Conservation (phyloP, 2,888 invertebrate genomes). For the Eledona agricola region DNA sequence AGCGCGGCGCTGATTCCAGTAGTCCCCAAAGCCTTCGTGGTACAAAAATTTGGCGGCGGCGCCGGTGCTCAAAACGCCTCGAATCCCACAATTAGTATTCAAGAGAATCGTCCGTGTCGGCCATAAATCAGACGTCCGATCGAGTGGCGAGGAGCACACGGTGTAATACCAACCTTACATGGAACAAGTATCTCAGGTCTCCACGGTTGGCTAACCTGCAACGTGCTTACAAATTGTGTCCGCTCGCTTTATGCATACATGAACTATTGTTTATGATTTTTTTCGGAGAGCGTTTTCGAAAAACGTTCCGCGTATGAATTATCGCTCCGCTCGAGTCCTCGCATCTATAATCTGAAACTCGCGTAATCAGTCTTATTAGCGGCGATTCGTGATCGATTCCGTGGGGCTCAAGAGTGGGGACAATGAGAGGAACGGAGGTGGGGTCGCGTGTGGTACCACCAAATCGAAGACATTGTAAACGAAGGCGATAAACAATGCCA, state of each 20-base stretch:
- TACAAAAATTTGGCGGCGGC: too few species aligned
- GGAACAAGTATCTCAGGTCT: slow-evolving; percentile 56
- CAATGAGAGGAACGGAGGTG: too few species aligned
- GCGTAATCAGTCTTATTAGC: slow-evolving; percentile 28
- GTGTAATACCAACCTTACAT: slow-evolving; percentile 57
- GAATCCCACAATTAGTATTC: slow-evolving; percentile 54
- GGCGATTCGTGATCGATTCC: slow-evolving; percentile 31
- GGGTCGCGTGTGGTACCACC: too few species aligned
- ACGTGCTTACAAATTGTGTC: slow-evolving; percentile 59
- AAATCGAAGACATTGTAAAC: too few species aligned
- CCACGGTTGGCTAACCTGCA: slow-evolving; percentile 56
- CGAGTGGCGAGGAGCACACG: slow-evolving; percentile 56
- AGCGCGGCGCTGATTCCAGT: too few species aligned
- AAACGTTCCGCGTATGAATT: slow-evolving; percentile 55
- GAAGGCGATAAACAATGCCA: slow-evolving; percentile 34
- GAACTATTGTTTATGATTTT: slow-evolving; percentile 60
- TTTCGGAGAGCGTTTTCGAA: slow-evolving; percentile 43
- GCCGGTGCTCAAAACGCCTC: too few species aligned
- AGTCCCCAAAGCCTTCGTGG: too few species aligned
- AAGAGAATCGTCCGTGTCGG: slow-evolving; percentile 45
- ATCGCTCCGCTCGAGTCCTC: slow-evolving; percentile 52
- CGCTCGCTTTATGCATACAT: slow-evolving; percentile 59
- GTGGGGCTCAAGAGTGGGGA: too few species aligned
- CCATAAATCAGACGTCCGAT: slow-evolving; percentile 52
- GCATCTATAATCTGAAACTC: slow-evolving; percentile 29